phyloP scores from a whole-genome alignment of 1,140 invertebrate genomes.

The Mizuhopecten yessoensis region DNA sequence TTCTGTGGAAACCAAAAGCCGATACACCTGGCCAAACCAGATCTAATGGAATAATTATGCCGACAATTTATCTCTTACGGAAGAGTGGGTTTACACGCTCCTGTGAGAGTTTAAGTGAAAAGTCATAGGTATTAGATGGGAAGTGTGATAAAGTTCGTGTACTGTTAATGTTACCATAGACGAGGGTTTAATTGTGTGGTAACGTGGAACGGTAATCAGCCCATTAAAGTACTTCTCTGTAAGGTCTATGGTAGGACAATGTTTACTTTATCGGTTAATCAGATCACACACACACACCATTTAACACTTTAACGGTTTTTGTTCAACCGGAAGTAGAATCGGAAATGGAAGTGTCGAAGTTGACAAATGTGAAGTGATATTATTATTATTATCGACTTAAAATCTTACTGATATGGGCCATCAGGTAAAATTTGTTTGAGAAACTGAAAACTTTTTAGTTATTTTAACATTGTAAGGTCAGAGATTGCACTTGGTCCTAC shows the following conservation, averaged over 20 bases:
- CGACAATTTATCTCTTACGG: conserved; percentile 18
- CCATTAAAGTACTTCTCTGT: not conserved
- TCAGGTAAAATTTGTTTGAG: no score
- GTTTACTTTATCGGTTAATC: not conserved
- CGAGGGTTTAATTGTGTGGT: conserved; percentile 8
- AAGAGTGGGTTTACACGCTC: not conserved
- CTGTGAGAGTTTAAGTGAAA: not conserved
- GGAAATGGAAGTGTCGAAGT: conserved; percentile 7
- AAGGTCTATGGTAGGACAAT: conserved; percentile 1
- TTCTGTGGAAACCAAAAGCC: conserved; percentile 32
- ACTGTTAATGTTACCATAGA: not conserved
- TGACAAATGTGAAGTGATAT: not conserved
- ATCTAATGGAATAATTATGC: conserved; percentile 39
- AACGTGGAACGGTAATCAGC: not conserved
- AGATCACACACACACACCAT: conserved; percentile 8
- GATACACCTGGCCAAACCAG: conserved; percentile 36
- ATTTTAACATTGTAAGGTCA: no score
- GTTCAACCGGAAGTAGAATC: not conserved
- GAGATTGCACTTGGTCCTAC: no score
- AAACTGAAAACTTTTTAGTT: no score
- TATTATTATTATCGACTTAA: not conserved
- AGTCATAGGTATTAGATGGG: conserved; percentile 25
- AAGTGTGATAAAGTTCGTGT: not conserved
- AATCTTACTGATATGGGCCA: not conserved
- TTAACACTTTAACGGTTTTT: conserved; percentile 15